A percentile compares a stretch with the other conserved stretches of the same genome.
Conservation (phyloP, 2,888 invertebrate genomes). For the Cerastis leucographa region DNA sequence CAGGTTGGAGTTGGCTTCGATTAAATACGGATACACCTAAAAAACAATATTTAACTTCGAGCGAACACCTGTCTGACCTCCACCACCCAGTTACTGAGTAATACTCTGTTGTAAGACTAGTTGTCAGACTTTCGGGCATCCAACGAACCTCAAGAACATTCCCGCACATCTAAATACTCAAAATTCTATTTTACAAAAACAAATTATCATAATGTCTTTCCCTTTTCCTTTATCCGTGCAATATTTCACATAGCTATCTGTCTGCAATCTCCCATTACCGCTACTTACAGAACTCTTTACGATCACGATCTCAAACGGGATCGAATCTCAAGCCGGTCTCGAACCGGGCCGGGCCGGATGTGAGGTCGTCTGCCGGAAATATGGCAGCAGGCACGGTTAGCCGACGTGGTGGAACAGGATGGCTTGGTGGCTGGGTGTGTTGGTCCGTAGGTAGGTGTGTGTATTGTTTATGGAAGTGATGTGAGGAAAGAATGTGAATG, state of each 20-base stretch:
- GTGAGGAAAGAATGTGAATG: no score
- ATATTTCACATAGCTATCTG: background rate
- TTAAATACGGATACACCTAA: background rate
- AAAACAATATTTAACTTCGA: background rate
- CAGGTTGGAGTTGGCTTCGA: background rate
- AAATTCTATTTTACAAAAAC: background rate
- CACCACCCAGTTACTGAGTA: background rate
- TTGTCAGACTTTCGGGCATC: background rate
- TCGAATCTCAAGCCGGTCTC: slow-evolving; percentile 15
- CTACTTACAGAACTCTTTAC: slow-evolving; percentile 24
- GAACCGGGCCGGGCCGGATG: slow-evolving; percentile 50
- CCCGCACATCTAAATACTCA: background rate
- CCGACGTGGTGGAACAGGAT: slow-evolving; percentile 15
- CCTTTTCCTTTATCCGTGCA: background rate
- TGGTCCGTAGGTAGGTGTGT: background rate
- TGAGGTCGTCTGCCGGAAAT: slow-evolving; percentile 54
- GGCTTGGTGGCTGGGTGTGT: slow-evolving; percentile 11
- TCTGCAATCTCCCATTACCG: slow-evolving; percentile 8
- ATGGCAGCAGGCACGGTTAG: slow-evolving; percentile 20
- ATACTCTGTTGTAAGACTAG: background rate
- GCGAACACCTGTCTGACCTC: background rate
- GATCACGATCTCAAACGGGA: slow-evolving; percentile 27
- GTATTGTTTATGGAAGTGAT: slow-evolving; percentile 5
- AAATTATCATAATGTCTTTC: background rate
- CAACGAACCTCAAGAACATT: background rate